Conservation (phyloP, 1,140 invertebrate species). For the Sinella curviseta region DNA sequence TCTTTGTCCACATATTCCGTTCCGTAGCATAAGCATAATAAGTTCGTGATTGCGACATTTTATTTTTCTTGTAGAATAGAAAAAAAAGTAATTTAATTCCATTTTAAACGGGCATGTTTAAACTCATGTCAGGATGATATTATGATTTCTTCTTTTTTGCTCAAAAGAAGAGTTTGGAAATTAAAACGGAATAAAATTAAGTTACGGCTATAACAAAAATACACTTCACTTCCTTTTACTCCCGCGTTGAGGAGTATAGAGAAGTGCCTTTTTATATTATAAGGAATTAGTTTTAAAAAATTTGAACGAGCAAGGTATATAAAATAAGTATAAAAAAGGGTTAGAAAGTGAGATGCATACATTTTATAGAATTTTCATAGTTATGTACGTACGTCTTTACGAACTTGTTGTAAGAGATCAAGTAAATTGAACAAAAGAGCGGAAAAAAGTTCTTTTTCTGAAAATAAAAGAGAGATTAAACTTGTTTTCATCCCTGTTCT, state of each 20-base stretch:
- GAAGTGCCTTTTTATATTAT: background rate
- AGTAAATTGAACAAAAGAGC: slow-evolving; percentile 34
- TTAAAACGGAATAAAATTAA: background rate
- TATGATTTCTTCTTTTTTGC: background rate
- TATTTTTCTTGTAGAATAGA: background rate
- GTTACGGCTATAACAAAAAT: too few relatives aligned
- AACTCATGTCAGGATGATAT: background rate
- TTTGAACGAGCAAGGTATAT: too few relatives aligned
- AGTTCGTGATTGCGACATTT: slow-evolving; percentile 12
- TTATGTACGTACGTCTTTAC: too few relatives aligned
- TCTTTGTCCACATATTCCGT: background rate
- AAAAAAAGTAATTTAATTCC: background rate
- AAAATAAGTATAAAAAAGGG: too few relatives aligned
- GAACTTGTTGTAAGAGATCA: slow-evolving; percentile 21
- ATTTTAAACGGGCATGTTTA: background rate
- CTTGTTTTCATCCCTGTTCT: slow-evolving; percentile 17
- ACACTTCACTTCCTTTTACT: too few relatives aligned
- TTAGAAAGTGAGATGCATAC: too few relatives aligned
- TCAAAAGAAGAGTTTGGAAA: background rate
- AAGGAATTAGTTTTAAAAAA: too few relatives aligned
- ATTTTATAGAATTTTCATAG: too few relatives aligned
- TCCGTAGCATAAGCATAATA: background rate
- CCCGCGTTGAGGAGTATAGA: too few relatives aligned
- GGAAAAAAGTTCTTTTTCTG: slow-evolving; percentile 2
- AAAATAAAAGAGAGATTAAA: slow-evolving; percentile 42